A percentile compares a stretch with the other conserved stretches of the same genome.
These are phyloP conservation scores for Neosilurus mollespiculum DNA, from an alignment of 2,797 vertebrate genomes.

Conservation along the genomic window DNA sequence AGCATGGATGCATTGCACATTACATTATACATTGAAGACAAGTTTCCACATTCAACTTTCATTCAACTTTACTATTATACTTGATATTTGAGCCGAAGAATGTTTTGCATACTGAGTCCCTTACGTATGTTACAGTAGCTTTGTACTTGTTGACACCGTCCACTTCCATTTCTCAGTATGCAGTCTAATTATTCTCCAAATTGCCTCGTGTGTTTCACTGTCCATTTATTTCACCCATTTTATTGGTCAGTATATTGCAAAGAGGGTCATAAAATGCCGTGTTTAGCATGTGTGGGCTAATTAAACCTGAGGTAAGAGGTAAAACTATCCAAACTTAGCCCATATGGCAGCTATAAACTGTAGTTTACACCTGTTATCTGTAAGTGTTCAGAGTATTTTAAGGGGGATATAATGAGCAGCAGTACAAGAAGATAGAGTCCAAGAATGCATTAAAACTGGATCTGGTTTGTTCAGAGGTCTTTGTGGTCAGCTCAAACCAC, in stretches of 20 bases:
- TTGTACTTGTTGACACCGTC: neutral
- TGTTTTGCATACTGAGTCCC: neutral
- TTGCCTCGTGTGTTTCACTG: neutral
- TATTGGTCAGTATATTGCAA: neutral
- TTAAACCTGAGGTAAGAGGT: neutral
- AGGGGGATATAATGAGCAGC: neutral
- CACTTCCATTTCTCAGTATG: neutral
- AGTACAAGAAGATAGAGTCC: neutral
- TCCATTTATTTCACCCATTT: neutral
- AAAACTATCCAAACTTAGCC: conserved; percentile 36
- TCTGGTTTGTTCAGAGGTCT: neutral
- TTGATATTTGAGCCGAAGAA: neutral
- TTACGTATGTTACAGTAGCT: neutral
- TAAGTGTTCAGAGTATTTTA: neutral
- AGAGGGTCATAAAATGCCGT: neutral
- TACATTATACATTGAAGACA: neutral
- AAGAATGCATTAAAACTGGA: neutral
- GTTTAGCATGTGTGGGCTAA: neutral
- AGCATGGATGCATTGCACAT: neutral
- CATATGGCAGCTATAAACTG: conserved; percentile 59
- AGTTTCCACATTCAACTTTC: neutral
- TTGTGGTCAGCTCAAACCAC: neutral
- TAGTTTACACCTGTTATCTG: conserved; percentile 36
- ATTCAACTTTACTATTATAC: neutral
- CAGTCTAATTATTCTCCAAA: neutral